Base-by-base conservation (phyloP, 2,797 vertebrate genomes). In the Otolemur crassicaudatus region DNA sequence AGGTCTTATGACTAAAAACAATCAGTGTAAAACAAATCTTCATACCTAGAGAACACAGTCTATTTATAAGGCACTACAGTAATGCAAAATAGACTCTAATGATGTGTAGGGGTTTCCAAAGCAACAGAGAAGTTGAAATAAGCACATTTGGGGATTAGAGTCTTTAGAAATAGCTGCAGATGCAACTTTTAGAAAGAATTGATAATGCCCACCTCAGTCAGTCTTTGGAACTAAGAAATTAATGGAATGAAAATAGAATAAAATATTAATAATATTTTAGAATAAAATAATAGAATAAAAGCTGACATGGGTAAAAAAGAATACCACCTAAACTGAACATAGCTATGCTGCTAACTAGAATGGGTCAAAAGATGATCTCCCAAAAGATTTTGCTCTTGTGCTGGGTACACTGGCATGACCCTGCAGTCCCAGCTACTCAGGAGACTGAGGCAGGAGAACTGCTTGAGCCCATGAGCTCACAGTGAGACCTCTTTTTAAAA, bases 111-210 rank as follows among this genome's bases (percentile, higher is more conserved):
- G n/a, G 79, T 95, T 96, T 87, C 90, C 91, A 94, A 94, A 96
- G 88, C 90, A 96, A 94, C 85, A 29, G 70, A 25, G 34, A 94
- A 96, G 73, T 83, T 82, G 69, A 96, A 75, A 53, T 25, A 82
- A 96, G 58, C 37, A 85, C 58, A 76, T 60, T 87, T 87, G 56
- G n/a, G 11, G 70, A 40, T 88, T 61, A 80, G 49, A 75, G 12
- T 94, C n/a, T 89, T 89, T 83, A 73, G 86, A 95, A 96, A 91
- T 73, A 80, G 73, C 73, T 95, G 90, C 80, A 61, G 40, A 56
- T 89, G 58, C 25, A 94, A 94, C 31, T 96, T 93, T 95, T 31
- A 86, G 87, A 79, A 77, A 90, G 60, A 88, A 90, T 90, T 56
- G 2, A 60, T 82, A 82, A 90, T 43, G 25, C 14, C 56, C 37